Base-by-base conservation (phyloP, 1,140 invertebrate species). In the Drosophila tropicalis region DNA sequence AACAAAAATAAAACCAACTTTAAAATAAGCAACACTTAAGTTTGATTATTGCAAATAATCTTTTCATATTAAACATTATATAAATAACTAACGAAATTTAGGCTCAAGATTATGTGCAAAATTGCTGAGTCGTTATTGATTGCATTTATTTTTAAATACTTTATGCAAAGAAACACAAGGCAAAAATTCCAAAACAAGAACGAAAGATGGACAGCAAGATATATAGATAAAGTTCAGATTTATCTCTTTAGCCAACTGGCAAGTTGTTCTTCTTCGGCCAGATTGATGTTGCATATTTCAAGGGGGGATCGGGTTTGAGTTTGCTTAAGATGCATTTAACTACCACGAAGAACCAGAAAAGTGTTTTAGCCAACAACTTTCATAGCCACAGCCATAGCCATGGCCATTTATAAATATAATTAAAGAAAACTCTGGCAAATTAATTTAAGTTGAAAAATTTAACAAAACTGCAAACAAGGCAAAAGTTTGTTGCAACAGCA, bases 361-460 rank as follows among this genome's bases (percentile, higher is more conserved):
- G 77, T 86, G 70, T 81, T 80, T 85, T 65, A 51, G 34, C 15
- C 32, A 81, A 87, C 83, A 87, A 86, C 72, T 51, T 51, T 51
- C 44, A 51, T 12, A 51, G 44, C 76, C 44, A 51, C 5, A 51
- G 44, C 76, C 69, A 39, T 39, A 39, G 36, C 36, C 66, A 67
- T 32, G 74, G 83, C 76, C 79, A 86, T 83, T 78, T 83, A 83
- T 79, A 79, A 74, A 75, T 70, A 83, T 87, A 87, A 87, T 87
- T 87, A 87, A 80, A 81, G 76, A 79, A 51, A 87, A 89, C 70
- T 87, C 76, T 70, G 64, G 55, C 55, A 70, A 86, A 83, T 86
- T 87, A 83, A 86, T 87, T 86, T 86, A 79, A 87, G 68, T 86
- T 86, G 71, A 55, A 77, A 75, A 77, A 72, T 85, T 79, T 67